phyloP scores from a whole-genome alignment of 2,797 vertebrate genomes.

The Spinus olivaceus region DNA sequence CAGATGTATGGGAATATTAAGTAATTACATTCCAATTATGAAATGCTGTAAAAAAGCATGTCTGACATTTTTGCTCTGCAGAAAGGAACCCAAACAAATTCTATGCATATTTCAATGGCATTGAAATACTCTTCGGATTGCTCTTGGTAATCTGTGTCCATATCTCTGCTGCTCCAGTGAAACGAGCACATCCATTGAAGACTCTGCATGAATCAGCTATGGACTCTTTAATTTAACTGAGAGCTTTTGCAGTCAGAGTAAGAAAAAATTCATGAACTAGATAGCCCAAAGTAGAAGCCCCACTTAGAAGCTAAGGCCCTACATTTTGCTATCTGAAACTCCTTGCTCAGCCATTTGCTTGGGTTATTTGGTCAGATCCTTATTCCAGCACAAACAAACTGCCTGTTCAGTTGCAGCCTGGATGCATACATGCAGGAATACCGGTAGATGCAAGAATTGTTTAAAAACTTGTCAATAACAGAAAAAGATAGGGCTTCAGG shows the following conservation, averaged over 20 bases:
- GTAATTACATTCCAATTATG: constrained; percentile 5
- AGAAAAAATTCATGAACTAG: background rate
- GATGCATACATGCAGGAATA: background rate
- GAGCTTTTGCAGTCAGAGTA: background rate
- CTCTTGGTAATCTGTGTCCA: background rate
- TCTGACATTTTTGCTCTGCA: background rate
- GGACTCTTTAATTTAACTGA: background rate
- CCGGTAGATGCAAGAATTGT: background rate
- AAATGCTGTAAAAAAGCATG: background rate
- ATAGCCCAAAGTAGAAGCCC: background rate
- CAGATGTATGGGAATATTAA: background rate
- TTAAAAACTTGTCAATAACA: background rate
- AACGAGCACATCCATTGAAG: background rate
- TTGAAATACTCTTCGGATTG: background rate
- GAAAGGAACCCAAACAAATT: background rate
- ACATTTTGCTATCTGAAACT: background rate
- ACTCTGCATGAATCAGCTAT: background rate
- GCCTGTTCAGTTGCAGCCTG: background rate
- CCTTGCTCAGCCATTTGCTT: background rate
- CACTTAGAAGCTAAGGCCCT: background rate
- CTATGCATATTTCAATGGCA: background rate
- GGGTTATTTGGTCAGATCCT: background rate
- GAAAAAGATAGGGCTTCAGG: background rate
- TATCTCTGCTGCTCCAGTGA: background rate
- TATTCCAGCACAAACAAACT: background rate